Evolutionary conservation across 2,797 vertebrate species (phyloP).

Genomic region (Prionace glauca): DNA sequence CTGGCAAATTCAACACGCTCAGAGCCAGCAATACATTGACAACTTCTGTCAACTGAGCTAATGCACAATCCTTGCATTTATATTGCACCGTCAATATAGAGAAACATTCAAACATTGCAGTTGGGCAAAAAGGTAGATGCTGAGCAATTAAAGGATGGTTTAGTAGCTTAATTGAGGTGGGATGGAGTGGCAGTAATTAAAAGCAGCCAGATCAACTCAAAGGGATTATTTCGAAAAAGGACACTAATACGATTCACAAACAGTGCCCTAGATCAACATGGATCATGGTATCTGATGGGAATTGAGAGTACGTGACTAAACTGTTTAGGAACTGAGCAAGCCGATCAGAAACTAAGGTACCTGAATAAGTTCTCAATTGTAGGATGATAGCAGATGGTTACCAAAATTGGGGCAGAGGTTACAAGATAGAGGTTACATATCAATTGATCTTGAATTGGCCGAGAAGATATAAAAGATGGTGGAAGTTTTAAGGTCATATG

Average conservation of each 20-base stretch:
- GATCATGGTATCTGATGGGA: not conserved
- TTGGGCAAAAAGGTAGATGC: not conserved
- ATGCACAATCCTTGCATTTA: not conserved
- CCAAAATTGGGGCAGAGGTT: not conserved
- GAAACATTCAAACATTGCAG: not conserved
- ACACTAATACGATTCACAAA: too few species aligned
- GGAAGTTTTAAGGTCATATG: slow-evolving; percentile 17
- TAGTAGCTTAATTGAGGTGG: not conserved
- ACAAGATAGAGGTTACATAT: not conserved
- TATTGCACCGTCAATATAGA: not conserved
- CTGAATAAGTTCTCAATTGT: not conserved
- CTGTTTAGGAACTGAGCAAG: not conserved
- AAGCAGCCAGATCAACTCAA: not conserved
- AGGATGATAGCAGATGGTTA: not conserved
- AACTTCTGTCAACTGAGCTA: not conserved
- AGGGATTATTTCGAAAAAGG: not conserved
- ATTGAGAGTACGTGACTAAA: too few species aligned
- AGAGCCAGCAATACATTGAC: not conserved
- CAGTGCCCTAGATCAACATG: not conserved
- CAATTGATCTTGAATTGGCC: not conserved
- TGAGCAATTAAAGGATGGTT: not conserved
- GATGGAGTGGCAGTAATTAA: not conserved
- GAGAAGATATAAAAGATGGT: not conserved
- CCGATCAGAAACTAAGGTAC: not conserved
- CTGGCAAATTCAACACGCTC: not conserved